Evolutionary conservation across 2,888 invertebrate species (phyloP).

Genomic region (Scaptomyza reducta): DNA sequence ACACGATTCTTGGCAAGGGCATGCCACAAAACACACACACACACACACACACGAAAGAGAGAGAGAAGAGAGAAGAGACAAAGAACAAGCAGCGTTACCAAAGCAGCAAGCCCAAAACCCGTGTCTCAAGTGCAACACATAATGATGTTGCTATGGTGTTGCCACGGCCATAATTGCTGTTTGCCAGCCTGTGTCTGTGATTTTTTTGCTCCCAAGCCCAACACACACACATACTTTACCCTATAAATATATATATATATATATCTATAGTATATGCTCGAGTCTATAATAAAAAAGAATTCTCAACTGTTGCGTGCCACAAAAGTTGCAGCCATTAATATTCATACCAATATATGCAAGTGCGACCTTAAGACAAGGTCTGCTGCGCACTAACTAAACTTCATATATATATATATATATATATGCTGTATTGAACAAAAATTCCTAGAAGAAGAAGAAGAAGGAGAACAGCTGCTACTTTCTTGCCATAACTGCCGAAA

Average conservation of each 20-base stretch:
- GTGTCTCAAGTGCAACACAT: slow-evolving; percentile 64
- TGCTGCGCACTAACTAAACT: slow-evolving; percentile 32
- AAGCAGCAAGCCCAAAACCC: slow-evolving; percentile 34
- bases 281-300: slow-evolving; percentile 17
- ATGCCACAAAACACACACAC: slow-evolving; percentile 47
- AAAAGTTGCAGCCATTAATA: slow-evolving; percentile 49
- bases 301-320: slow-evolving; percentile 42
- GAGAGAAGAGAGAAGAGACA: slow-evolving; percentile 22
- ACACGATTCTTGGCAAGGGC: slow-evolving; percentile 58
- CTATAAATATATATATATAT: slow-evolving; percentile 18
- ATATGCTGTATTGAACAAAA: neutral
- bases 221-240: slow-evolving; percentile 21
- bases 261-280: slow-evolving; percentile 18
- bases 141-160: slow-evolving; percentile 46
- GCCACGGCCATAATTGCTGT: slow-evolving; percentile 60
- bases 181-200: slow-evolving; percentile 47
- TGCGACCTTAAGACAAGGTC: slow-evolving; percentile 63
- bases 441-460: slow-evolving; percentile 42
- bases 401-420: neutral
- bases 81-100: slow-evolving; percentile 23
- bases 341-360: slow-evolving; percentile 35
- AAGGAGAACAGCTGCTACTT: slow-evolving; percentile 25
- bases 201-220: slow-evolving; percentile 44
- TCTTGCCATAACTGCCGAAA: slow-evolving; percentile 40
- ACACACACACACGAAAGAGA: slow-evolving; percentile 20